These are phyloP conservation scores for Mesodorylaimus sp. DNA, from an alignment of 2,888 invertebrate genomes.

Conservation along the genomic window DNA sequence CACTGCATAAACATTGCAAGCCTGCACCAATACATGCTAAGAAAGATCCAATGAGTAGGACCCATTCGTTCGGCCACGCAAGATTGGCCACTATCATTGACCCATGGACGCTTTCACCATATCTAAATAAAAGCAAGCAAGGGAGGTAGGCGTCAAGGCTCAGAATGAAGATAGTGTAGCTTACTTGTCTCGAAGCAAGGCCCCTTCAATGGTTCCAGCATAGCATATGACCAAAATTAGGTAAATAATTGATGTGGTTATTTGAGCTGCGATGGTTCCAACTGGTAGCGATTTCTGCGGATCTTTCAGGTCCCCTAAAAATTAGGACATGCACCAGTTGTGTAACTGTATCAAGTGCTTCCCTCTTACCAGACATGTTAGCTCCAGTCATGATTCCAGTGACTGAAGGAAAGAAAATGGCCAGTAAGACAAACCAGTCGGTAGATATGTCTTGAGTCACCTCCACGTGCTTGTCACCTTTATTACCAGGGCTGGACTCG, in stretches of 20 bases:
- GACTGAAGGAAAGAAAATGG: slow-evolving; percentile 99
- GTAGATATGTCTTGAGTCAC: slow-evolving; percentile 76
- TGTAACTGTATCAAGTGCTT: not conserved
- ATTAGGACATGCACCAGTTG: not conserved
- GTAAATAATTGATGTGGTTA: slow-evolving; percentile 88
- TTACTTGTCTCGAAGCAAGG: slow-evolving; percentile 85
- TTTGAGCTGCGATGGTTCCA: slow-evolving; percentile 86
- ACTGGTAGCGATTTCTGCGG: slow-evolving; percentile 95
- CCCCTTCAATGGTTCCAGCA: slow-evolving; percentile 73
- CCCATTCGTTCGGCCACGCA: slow-evolving; percentile 98
- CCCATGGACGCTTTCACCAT: slow-evolving; percentile 86
- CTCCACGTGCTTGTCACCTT: slow-evolving; percentile 22
- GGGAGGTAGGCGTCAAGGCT: not conserved
- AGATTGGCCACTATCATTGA: slow-evolving; percentile 85
- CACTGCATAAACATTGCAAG: slow-evolving; percentile 59
- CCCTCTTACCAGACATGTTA: slow-evolving; percentile 57
- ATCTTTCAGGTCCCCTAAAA: slow-evolving; percentile 85
- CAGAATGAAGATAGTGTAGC: slow-evolving; percentile 20
- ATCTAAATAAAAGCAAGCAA: slow-evolving; percentile 42
- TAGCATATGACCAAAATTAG: slow-evolving; percentile 59
- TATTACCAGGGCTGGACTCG: slow-evolving; percentile 19
- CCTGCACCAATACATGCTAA: slow-evolving; percentile 94
- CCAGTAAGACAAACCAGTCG: slow-evolving; percentile 81
- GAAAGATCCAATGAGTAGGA: slow-evolving; percentile 88
- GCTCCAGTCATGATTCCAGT: slow-evolving; percentile 99